Conservation (phyloP, 2,113 vertebrate genomes). For the Monarcha castaneiventris region DNA sequence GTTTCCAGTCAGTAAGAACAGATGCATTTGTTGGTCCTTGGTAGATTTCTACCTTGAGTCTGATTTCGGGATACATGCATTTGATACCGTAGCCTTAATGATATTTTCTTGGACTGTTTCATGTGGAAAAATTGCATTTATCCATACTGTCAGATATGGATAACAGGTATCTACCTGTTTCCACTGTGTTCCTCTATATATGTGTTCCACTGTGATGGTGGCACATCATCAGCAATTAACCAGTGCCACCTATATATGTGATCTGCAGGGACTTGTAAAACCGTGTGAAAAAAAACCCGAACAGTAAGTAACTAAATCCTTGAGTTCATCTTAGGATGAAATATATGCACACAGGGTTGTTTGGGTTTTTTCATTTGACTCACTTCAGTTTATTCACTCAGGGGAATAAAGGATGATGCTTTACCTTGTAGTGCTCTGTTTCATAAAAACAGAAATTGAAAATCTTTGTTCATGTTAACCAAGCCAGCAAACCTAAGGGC, state of each 20-base stretch:
- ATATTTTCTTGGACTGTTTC: background rate
- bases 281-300: too few relatives aligned
- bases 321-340: background rate
- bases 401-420: background rate
- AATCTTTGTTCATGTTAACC: background rate
- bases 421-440: background rate
- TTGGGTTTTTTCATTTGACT: background rate
- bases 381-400: background rate
- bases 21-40: background rate
- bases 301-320: background rate
- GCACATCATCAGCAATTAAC: background rate
- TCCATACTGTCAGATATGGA: background rate
- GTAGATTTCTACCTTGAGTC: background rate
- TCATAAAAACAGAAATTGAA: background rate
- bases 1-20: background rate
- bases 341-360: background rate
- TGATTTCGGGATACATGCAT: background rate
- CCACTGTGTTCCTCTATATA: background rate
- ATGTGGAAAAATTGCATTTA: background rate
- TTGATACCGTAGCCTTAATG: background rate
- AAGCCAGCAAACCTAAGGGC: background rate
- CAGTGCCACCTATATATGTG: background rate
- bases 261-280: background rate
- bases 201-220: background rate
- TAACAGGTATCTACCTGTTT: background rate